Percentiles rank a stretch among this genome's conserved stretches.
These are phyloP conservation scores for Apeltes quadracus DNA, from an alignment of 2,113 vertebrate species.

Conservation along the genomic window DNA sequence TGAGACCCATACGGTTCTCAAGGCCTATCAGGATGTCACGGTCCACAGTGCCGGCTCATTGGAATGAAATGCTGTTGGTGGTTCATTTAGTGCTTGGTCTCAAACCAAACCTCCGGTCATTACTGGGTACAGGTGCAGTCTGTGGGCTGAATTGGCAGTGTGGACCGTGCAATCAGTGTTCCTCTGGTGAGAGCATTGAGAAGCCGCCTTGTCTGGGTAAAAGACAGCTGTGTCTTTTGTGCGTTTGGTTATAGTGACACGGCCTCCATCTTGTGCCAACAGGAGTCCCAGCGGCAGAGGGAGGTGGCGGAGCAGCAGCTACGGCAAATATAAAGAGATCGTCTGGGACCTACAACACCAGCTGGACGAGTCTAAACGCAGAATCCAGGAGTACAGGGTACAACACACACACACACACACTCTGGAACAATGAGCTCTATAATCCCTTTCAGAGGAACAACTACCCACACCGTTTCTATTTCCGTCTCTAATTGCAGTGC, in stretches of 20 bases:
- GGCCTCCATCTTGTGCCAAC: conserved; percentile 31
- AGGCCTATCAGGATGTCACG: background rate
- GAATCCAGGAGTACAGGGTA: conserved; percentile 84
- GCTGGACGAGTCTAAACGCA: conserved; percentile 84
- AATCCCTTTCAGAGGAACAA: conserved; percentile 43
- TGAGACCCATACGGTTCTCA: background rate
- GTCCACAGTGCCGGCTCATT: too few relatives aligned
- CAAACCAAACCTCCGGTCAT: background rate
- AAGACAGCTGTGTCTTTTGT: background rate
- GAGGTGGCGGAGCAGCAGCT: conserved; percentile 83
- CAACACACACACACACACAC: conserved; percentile 3
- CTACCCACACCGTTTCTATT: conserved; percentile 55
- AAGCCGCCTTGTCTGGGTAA: background rate
- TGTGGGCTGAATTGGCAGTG: background rate
- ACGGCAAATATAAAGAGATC: conserved; percentile 84
- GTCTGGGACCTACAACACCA: conserved; percentile 85
- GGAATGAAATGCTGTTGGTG: too few relatives aligned
- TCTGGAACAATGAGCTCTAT: conserved; percentile 21
- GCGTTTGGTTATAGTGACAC: background rate
- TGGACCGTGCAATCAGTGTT: too few relatives aligned
- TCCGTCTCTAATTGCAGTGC: conserved; percentile 50
- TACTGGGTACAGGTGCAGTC: background rate
- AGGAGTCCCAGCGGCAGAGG: conserved; percentile 83
- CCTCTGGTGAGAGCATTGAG: background rate
- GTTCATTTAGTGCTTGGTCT: background rate